Evolutionary conservation across 1,140 invertebrate species (phyloP).

Genomic region (Mercenaria mercenaria): DNA sequence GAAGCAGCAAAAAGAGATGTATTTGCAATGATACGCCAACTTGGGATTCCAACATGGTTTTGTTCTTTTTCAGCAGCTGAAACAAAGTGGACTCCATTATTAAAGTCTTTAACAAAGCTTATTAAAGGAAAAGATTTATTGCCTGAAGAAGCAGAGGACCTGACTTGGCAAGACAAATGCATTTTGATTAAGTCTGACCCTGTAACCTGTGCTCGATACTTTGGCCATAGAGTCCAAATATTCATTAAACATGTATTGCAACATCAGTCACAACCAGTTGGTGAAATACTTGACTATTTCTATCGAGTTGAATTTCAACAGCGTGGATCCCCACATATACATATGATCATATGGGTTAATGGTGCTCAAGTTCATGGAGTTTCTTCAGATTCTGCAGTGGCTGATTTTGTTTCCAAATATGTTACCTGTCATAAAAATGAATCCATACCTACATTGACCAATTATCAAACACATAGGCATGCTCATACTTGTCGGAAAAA

Average conservation of each 20-base stretch:
- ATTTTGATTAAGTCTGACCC: constrained; percentile 56
- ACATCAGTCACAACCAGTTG: constrained; percentile 46
- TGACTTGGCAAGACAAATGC: constrained; percentile 61
- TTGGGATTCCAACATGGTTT: constrained; percentile 63
- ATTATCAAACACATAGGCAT: constrained; percentile 71
- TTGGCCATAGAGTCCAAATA: constrained; percentile 52
- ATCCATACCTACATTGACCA: constrained; percentile 23
- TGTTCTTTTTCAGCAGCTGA: constrained; percentile 63
- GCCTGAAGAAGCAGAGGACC: constrained; percentile 48
- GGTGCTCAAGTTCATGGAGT: constrained; percentile 76
- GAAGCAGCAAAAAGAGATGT: constrained; percentile 54
- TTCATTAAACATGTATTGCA: constrained; percentile 51
- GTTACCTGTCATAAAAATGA: constrained; percentile 54
- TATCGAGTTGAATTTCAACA: constrained; percentile 86
- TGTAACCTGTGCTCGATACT: constrained; percentile 65
- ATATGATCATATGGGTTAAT: constrained; percentile 84
- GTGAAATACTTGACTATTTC: constrained; percentile 70
- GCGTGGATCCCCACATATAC: constrained; percentile 85
- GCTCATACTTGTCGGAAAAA: constrained; percentile 68
- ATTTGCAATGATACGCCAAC: constrained; percentile 69
- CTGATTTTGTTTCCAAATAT: constrained; percentile 63
- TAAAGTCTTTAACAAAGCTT: constrained; percentile 40
- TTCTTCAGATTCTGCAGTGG: constrained; percentile 33
- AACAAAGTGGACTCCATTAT: constrained; percentile 57
- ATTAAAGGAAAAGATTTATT: constrained; percentile 40